phyloP scores from a whole-genome alignment of 2,888 invertebrate genomes.

The Morpho achilles region DNA sequence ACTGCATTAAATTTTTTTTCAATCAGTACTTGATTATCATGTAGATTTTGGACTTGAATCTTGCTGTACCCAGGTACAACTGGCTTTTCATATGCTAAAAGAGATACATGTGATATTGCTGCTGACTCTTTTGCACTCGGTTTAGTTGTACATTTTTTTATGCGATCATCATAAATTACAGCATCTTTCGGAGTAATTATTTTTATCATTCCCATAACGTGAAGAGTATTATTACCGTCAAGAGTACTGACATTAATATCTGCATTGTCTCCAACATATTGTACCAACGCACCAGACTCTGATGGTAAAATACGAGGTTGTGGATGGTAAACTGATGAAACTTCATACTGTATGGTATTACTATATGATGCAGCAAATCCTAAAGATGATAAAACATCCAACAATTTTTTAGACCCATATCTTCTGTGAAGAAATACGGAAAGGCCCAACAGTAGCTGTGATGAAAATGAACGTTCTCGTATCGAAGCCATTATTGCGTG shows the following conservation, averaged over 20 bases:
- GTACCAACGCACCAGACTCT: constrained; percentile 38
- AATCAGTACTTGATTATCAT: background rate
- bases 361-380: constrained; percentile 43
- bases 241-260: constrained; percentile 27
- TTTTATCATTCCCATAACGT: constrained; percentile 26
- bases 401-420: constrained; percentile 41
- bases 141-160: background rate
- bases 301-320: constrained; percentile 41
- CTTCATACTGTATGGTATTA: constrained; percentile 35
- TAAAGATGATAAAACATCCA: constrained; percentile 40
- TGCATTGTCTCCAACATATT: constrained; percentile 36
- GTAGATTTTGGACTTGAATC: constrained; percentile 6
- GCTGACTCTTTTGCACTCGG: constrained; percentile 28
- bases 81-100: no score
- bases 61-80: constrained; percentile 34
- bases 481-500: constrained; percentile 40
- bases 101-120: constrained; percentile 32
- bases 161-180: no score
- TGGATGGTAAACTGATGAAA: constrained; percentile 40
- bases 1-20: constrained; percentile 2
- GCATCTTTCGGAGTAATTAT: no score
- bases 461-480: constrained; percentile 33
- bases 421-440: constrained; percentile 39
- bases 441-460: constrained; percentile 36
- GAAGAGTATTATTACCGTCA: constrained; percentile 27